Base-by-base conservation (phyloP, 2,888 invertebrate genomes). In the Tenthredo amoena region DNA sequence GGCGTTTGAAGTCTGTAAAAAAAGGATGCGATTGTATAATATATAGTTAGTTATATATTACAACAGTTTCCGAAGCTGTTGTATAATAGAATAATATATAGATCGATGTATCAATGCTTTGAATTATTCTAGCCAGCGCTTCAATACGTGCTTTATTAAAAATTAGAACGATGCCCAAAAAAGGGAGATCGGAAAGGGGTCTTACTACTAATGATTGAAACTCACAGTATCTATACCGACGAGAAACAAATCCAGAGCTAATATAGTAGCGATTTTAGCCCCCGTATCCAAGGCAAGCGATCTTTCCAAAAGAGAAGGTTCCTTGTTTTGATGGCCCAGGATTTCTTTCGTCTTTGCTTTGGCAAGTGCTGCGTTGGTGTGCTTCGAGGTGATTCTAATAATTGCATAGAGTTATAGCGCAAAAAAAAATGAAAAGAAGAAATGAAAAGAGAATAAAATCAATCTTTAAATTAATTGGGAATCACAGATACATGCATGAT, bases 141-240 rank as follows among this genome's bases (percentile, higher is more conserved):
- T 12, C 47, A 50, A 31, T 50, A 86, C 26, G 26, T 84, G 84
- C 72, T 65, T 81, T 26, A 37, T 76, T 34, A 65, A 18, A 84
- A 47, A 68, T 81, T 40, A 26, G 12, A 34, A 50, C 31, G 77
- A 34, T 77, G 31, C 12, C 31, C 26, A 31, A 71, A 37, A 76
- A 58, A 65, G 85, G 72, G 18, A 18, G 34, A 85, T 55, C 43
- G 21, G 47, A 43, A 3, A 50, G 50, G 26, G 31, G 37, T 21
- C 34, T 26, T 47, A 62, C 40, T 68, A 43, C 58, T n/a, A 21
- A 40, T 81, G 10, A 74, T 47, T 21, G 1, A 50, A 81, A 37
- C 94, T 91, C 91, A 96, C 97, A 90, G 97, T 97, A 89, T 97
- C 97, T 72, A 97, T 96, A n/a, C 97, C 97, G 50, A 97, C 97